Evolutionary conservation across 2,113 vertebrate species (phyloP).

Genomic region (Lophius piscatorius): DNA sequence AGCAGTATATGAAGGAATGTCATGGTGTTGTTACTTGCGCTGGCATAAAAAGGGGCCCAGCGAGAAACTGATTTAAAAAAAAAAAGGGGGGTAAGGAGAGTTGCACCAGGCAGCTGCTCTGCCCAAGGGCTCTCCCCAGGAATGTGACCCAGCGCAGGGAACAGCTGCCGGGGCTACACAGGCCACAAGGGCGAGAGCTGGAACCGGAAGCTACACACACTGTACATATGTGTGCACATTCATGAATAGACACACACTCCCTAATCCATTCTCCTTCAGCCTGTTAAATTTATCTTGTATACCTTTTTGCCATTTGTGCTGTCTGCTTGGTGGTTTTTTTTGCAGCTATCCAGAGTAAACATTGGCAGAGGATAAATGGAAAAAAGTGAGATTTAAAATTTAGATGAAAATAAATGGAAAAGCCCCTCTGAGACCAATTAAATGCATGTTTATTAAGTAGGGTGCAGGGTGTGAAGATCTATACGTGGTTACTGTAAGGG

Average conservation of each 20-base stretch:
- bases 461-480: conserved; percentile 26
- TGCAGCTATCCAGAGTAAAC: conserved; percentile 19
- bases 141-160: conserved; percentile 67
- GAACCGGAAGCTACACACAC: conserved; percentile 52
- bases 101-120: conserved; percentile 72
- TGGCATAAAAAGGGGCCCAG: conserved; percentile 59
- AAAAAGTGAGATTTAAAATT: background rate
- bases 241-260: conserved; percentile 1
- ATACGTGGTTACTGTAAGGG: conserved; percentile 29
- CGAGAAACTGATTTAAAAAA: conserved; percentile 22
- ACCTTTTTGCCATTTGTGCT: conserved; percentile 4
- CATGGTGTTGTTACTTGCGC: conserved; percentile 67
- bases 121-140: conserved; percentile 77
- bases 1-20: conserved; percentile 78
- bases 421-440: conserved; percentile 35
- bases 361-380: conserved; percentile 1
- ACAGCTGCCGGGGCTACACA: conserved; percentile 69
- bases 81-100: conserved; percentile 35
- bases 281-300: background rate
- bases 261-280: conserved; percentile 2
- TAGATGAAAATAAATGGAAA: conserved; percentile 19
- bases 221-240: conserved; percentile 35
- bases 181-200: conserved; percentile 62
- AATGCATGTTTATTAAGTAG: conserved; percentile 45
- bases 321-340: conserved; percentile 12